phyloP scores from a whole-genome alignment of 30 jellyfish, hydroid and myxozoan genomes.

The Rhopilema esculentum region DNA sequence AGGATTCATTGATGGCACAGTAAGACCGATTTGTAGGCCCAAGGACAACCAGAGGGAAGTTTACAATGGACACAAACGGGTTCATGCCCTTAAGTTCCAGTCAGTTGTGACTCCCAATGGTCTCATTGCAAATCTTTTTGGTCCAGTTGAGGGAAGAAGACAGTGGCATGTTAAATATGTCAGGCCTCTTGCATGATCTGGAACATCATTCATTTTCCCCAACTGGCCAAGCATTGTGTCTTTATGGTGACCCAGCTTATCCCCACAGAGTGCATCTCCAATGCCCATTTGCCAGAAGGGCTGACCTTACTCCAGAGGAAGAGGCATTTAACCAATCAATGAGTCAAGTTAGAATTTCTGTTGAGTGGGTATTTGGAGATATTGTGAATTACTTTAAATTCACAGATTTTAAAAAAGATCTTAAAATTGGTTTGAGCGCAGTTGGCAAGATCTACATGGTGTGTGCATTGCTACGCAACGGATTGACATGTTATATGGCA shows the following conservation, averaged over 20 bases:
- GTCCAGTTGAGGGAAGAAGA: slow-evolving; percentile 76
- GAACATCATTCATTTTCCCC: slow-evolving; percentile 31
- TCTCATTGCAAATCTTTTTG: slow-evolving; percentile 69
- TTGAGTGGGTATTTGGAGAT: slow-evolving; percentile 62
- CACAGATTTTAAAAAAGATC: slow-evolving; percentile 20
- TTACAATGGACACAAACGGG: slow-evolving; percentile 77
- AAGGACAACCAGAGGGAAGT: slow-evolving; percentile 46
- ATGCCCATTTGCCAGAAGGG: slow-evolving; percentile 32
- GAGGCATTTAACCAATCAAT: slow-evolving; percentile 63
- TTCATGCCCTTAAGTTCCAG: slow-evolving; percentile 72
- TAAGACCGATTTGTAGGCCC: slow-evolving; percentile 70
- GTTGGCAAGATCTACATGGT: slow-evolving; percentile 27
- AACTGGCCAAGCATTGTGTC: slow-evolving; percentile 64
- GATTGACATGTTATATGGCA: neutral
- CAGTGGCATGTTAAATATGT: slow-evolving; percentile 61
- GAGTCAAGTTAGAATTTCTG: slow-evolving; percentile 56
- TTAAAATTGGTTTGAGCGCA: slow-evolving; percentile 23
- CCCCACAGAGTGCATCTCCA: slow-evolving; percentile 56
- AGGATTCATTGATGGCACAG: slow-evolving; percentile 82
- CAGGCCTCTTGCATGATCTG: slow-evolving; percentile 55
- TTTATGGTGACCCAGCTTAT: slow-evolving; percentile 78
- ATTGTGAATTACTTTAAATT: slow-evolving; percentile 42
- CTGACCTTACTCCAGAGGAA: slow-evolving; percentile 23
- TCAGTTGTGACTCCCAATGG: slow-evolving; percentile 76
- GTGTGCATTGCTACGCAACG: neutral